phyloP scores from a whole-genome alignment of 1,140 invertebrate species.

The Eriocheir sinensis region DNA sequence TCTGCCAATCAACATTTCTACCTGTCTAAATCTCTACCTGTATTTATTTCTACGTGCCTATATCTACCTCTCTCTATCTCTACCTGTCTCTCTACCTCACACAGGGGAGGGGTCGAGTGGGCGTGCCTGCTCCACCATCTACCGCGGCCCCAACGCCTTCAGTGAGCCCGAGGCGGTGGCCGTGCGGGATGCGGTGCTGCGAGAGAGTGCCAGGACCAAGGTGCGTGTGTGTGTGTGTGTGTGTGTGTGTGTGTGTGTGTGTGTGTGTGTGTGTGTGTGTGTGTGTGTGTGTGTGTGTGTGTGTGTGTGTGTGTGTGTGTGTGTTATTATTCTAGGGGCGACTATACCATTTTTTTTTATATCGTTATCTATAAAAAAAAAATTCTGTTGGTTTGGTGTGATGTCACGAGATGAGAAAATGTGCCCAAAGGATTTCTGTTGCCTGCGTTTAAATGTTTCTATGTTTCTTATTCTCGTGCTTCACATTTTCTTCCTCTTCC shows the following conservation, averaged over 20 bases:
- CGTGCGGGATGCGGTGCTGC: conserved; percentile 26
- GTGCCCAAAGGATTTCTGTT: no score
- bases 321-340: no score
- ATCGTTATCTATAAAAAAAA: no score
- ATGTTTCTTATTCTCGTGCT: neutral
- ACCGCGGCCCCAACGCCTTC: conserved; percentile 38
- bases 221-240: conserved; percentile 8
- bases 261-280: neutral
- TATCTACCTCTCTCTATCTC: no score
- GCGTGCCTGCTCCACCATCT: conserved; percentile 27
- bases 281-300: neutral
- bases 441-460: no score
- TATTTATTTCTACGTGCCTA: no score
- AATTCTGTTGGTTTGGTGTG: neutral
- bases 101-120: neutral
- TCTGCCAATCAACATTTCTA: no score
- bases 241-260: neutral
- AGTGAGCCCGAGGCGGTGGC: conserved; percentile 62
- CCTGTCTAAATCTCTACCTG: no score
- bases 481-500: neutral
- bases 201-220: conserved; percentile 2
- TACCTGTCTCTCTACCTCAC: neutral
- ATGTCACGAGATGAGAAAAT: neutral
- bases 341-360: no score
- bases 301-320: neutral